Base-by-base conservation (phyloP, 2,797 vertebrate genomes). In the Decapterus maruadsi region DNA sequence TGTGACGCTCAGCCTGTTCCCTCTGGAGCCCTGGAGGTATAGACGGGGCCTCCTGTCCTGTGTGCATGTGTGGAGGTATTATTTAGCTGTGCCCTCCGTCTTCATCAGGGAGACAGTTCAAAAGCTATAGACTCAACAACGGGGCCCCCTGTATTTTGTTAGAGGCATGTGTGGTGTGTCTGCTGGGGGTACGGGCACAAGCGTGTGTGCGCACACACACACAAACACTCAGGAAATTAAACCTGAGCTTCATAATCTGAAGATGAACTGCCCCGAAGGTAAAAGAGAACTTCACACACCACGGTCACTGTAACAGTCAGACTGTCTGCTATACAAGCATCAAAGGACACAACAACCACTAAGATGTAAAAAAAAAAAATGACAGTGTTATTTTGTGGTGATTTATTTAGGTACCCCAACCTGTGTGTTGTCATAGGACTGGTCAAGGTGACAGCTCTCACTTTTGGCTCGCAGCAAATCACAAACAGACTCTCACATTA, bases 21-120 rank as follows among this genome's bases (percentile, higher is more conserved):
- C 84, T 43, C 69, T 66, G 58, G 79, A 89, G 84, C 90, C 91
- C 92, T 87, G 77, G 79, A 92, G 90, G 85, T 82, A 87, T n/a
- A 74, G 53, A 50, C 50, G 78, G 82, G 87, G 68, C 45, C 83
- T 81, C 77, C 66, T 71, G 69, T 81, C 77, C 66, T 71, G 69
- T 64, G 77, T 70, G 67, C 58, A 75, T 34, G 71, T 8, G 4
- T 72, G 60, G 58, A 74, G 61, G 82, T 87, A 86, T 83, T 85
- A 83, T 83, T 80, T 79, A 72, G 81, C 82, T 31, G 58, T 75
- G 53, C 57, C 68, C 60, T 83, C 61, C 69, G 43, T 89, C 84
- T 89, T 86, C 72, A 82, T 90, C 81, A 87, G 62, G 13, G 51
- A 62, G 83, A 86, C 86, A 80, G 77, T 70, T 86, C 64, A 87